Evolutionary conservation across 2,888 invertebrate species (phyloP).

Genomic region (Drosophila suboccidentalis): DNA sequence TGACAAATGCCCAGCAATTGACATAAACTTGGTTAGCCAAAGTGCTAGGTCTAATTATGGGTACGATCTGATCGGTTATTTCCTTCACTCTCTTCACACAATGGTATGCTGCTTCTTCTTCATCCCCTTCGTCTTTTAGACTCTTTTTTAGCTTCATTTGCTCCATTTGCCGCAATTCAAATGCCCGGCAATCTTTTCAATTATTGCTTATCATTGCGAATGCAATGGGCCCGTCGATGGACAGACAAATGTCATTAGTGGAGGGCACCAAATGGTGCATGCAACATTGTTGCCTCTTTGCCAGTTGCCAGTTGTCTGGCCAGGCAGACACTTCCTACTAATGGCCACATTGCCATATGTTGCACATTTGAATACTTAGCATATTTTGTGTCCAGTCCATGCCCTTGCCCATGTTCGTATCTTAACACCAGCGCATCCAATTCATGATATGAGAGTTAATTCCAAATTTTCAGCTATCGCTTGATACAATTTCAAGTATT

Average conservation of each 20-base stretch:
- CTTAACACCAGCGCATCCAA: slow-evolving; percentile 48
- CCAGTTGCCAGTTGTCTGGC: background rate
- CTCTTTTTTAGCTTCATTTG: slow-evolving; percentile 10
- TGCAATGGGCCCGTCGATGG: slow-evolving; percentile 44
- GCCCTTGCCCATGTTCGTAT: slow-evolving; percentile 21
- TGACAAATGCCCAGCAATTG: slow-evolving; percentile 61
- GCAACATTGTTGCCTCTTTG: slow-evolving; percentile 50
- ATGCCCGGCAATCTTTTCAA: slow-evolving; percentile 77
- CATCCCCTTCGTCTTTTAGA: background rate
- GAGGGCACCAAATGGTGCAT: slow-evolving; percentile 44
- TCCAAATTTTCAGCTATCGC: slow-evolving; percentile 52
- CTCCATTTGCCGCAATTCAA: slow-evolving; percentile 67
- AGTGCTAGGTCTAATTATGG: slow-evolving; percentile 54
- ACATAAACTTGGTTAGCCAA: slow-evolving; percentile 49
- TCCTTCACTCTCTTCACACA: slow-evolving; percentile 30
- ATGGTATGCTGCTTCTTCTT: slow-evolving; percentile 1
- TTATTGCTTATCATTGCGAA: slow-evolving; percentile 77
- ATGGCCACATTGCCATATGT: slow-evolving; percentile 43
- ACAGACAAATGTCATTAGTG: slow-evolving; percentile 65
- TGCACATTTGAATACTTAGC: slow-evolving; percentile 33
- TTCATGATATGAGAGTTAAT: slow-evolving; percentile 51
- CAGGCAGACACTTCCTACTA: slow-evolving; percentile 9
- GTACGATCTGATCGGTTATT: slow-evolving; percentile 39
- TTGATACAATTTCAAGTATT: slow-evolving; percentile 44
- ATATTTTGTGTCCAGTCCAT: slow-evolving; percentile 25